phyloP scores from a whole-genome alignment of 2,797 vertebrate species.

The Pantherophis alleghaniensis region DNA sequence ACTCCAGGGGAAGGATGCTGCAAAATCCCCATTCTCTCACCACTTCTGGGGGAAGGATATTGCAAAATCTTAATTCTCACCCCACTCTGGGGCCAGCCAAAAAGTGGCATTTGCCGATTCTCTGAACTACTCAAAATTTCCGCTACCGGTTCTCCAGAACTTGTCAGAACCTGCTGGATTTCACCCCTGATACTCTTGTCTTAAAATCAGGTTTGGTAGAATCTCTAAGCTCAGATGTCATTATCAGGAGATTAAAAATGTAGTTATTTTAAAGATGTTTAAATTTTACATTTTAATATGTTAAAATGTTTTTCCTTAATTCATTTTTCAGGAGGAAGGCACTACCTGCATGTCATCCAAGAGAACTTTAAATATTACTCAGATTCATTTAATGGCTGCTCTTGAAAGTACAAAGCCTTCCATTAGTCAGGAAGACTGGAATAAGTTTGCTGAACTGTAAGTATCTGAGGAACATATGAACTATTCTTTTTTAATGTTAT shows the following conservation, averaged over 20 bases:
- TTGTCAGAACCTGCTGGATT: too few relatives aligned
- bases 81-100: too few relatives aligned
- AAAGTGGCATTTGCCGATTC: too few relatives aligned
- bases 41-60: too few relatives aligned
- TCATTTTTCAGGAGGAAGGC: slow-evolving; percentile 73
- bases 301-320: neutral
- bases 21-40: too few relatives aligned
- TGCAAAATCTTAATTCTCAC: too few relatives aligned
- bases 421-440: slow-evolving; percentile 86
- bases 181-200: neutral
- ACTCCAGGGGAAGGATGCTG: too few relatives aligned
- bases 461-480: slow-evolving; percentile 46
- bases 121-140: too few relatives aligned
- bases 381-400: slow-evolving; percentile 80
- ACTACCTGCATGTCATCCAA: slow-evolving; percentile 66
- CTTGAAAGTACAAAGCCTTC: slow-evolving; percentile 83
- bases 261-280: neutral
- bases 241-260: neutral
- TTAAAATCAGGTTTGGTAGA: neutral
- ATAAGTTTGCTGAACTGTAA: slow-evolving; percentile 86
- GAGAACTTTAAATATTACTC: slow-evolving; percentile 73
- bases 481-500: neutral
- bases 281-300: neutral
- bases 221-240: neutral
- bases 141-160: too few relatives aligned